phyloP scores from a whole-genome alignment of 2,113 vertebrate genomes.

The Salminus brasiliensis region DNA sequence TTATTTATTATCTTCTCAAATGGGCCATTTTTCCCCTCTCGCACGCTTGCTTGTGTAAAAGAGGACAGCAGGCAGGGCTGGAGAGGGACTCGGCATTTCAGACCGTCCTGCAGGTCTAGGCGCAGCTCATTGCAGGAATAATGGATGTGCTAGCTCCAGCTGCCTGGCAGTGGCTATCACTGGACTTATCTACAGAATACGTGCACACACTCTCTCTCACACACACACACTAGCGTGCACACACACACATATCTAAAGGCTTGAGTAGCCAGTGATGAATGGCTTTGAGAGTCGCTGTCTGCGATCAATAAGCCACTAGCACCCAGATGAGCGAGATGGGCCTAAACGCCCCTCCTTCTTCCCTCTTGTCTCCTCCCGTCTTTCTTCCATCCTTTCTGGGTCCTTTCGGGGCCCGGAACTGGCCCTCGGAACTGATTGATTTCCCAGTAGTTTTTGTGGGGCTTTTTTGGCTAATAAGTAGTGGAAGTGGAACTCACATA shows the following conservation, averaged over 20 bases:
- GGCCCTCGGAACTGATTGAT: constrained; percentile 55
- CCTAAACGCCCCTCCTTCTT: background rate
- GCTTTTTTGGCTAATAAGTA: constrained; percentile 56
- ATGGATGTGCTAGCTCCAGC: constrained; percentile 75
- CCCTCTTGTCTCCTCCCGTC: constrained; percentile 7
- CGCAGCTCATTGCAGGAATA: constrained; percentile 63
- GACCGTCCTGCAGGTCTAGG: constrained; percentile 51
- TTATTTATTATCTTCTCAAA: constrained; percentile 55
- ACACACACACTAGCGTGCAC: constrained; percentile 36
- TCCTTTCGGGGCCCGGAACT: constrained; percentile 73
- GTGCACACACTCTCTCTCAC: constrained; percentile 26
- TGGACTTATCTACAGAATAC: constrained; percentile 64
- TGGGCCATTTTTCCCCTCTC: constrained; percentile 57
- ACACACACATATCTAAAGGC: constrained; percentile 58
- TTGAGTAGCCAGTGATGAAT: constrained; percentile 79
- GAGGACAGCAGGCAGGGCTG: constrained; percentile 34
- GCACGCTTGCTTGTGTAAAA: constrained; percentile 15
- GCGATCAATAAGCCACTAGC: constrained; percentile 79
- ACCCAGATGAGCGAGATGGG: constrained; percentile 73
- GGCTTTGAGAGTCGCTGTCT: constrained; percentile 68
- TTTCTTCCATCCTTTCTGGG: constrained; percentile 39
- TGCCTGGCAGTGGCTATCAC: constrained; percentile 72
- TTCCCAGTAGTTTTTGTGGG: constrained; percentile 62
- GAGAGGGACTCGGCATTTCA: constrained; percentile 46
- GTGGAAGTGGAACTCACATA: too few relatives aligned